Percentiles rank a stretch among this genome's conserved stretches.
Evolutionary conservation across 2,888 invertebrate species (phyloP).

Genomic region (Odontocerum albicorne): DNA sequence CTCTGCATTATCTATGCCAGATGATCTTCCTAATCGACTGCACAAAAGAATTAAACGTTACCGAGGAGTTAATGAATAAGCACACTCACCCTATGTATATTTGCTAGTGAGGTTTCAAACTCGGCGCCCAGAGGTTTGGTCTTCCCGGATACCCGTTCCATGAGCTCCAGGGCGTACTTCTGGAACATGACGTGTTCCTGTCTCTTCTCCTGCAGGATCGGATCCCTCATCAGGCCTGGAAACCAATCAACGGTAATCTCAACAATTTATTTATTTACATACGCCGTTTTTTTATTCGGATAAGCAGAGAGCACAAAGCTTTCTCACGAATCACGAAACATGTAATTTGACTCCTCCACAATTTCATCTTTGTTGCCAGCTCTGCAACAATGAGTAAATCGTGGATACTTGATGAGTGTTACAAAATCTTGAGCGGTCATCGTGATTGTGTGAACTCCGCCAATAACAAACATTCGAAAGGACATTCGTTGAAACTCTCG

Average conservation of each 20-base stretch:
- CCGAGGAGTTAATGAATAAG: background rate
- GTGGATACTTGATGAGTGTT: no score
- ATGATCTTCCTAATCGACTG: no score
- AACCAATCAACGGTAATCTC: constrained; percentile 29
- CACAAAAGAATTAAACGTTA: no score
- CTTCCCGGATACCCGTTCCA: constrained; percentile 87
- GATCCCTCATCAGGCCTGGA: constrained; percentile 89
- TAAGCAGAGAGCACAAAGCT: background rate
- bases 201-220: constrained; percentile 94
- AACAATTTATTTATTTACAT: background rate
- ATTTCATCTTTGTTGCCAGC: no score
- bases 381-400: no score
- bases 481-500: no score
- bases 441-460: no score
- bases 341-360: no score
- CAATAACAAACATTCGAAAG: no score
- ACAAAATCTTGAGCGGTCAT: no score
- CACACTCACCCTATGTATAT: constrained; percentile 78
- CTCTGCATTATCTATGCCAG: no score
- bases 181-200: constrained; percentile 96
- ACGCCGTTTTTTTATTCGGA: background rate
- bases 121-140: constrained; percentile 77
- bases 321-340: no score
- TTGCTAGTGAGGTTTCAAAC: constrained; percentile 83
- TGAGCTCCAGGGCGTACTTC: constrained; percentile 86